Base-by-base conservation (phyloP, 2,113 vertebrate genomes). In the Silurus asotus region DNA sequence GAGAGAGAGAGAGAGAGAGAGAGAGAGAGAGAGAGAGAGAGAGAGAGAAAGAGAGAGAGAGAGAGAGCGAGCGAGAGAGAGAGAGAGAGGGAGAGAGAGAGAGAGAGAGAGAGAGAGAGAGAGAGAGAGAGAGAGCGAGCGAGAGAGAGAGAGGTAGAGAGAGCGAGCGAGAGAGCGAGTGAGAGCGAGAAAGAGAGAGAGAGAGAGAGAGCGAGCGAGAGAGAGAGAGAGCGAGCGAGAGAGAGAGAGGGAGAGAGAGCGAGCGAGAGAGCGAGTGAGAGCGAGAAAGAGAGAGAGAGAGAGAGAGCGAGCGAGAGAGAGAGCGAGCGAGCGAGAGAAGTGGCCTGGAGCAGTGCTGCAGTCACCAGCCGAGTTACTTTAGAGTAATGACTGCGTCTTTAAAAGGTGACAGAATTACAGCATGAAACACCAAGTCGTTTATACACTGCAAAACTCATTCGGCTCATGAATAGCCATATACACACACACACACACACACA, bases 301-400 rank as follows among this genome's bases (percentile, higher is more conserved):
- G 15, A 62, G 61, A 20, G 19, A 62, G 61, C 17, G 15, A 62
- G 61, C 5, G 61, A 62, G 61, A 20, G 61, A 62, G 15, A 62
- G 61, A 19, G 61, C 1, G 17, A 20, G 61, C 3, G 61, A 6
- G 61, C 23, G 61, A 62, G 55, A 48, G 48, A 59, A 37, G 15
- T n/a, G 51, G 59, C 85, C 67, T 78, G 8, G 74, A 83, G 82
- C 81, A 48, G 48, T 64, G 14, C 45, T 53, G 77, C 81, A 84
- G 77, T 84, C 85, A 69, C 88, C 83, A 65, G 84, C 37, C 45
- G 51, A 89, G 88, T 78, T 37, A 28, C 76, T 87, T 76, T 77
- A 87, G 88, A 89, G 62, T 89, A 84, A 89, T 89, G 82, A 72
- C 88, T 89, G 80, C 70, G 14, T 87, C 81, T 86, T 82, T 62